Base-by-base conservation (phyloP, 2,797 vertebrate species). In the Ibycter americanus region DNA sequence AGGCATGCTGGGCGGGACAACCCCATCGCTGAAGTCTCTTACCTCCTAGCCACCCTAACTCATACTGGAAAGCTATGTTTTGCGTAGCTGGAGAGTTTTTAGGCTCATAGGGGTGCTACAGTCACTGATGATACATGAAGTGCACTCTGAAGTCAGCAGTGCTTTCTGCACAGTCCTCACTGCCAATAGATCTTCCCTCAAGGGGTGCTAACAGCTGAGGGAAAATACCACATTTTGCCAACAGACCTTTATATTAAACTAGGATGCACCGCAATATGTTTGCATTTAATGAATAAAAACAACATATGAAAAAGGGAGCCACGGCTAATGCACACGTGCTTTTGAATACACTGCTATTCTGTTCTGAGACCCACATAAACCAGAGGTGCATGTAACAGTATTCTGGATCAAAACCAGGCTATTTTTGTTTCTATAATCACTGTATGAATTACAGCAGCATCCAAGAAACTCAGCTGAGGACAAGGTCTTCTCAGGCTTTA, bases 241-340 rank as follows among this genome's bases (percentile, higher is more conserved):
- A 25, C 70, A 95, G 91, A 90, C 80, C 86, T 90, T 83, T 87
- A 70, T 80, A 89, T 92, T 89, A 95, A 95, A 90, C 31, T 66
- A 66, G 66, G 52, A 93, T 54, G 46, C 73, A 66, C 25, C 0
- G 1, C 86, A 95, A 68, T 91, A 91, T 93, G 90, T 68, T 96
- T 80, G 63, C 29, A 72, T 93, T 90, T 95, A 96, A 94, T 91
- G 49, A 94, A 87, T 63, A 80, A 89, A 93, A 97, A 80, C 93
- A 97, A 89, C 83, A 90, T 73, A 93, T 61, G 92, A 95, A 85
- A 90, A 93, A 84, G 56, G 63, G 38, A 94, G 49, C 32, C 49
- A 49, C 1, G 2, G 71, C 38, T 95, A 89, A 87, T 8, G 6
- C 27, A 59, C 40, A 32, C 0, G 1, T 66, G 62, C 78, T 87